Evolutionary conservation across 2,888 invertebrate genomes (phyloP), one percentile per base, ranked within the genome.

Genomic region (Thecophora atra): DNA sequence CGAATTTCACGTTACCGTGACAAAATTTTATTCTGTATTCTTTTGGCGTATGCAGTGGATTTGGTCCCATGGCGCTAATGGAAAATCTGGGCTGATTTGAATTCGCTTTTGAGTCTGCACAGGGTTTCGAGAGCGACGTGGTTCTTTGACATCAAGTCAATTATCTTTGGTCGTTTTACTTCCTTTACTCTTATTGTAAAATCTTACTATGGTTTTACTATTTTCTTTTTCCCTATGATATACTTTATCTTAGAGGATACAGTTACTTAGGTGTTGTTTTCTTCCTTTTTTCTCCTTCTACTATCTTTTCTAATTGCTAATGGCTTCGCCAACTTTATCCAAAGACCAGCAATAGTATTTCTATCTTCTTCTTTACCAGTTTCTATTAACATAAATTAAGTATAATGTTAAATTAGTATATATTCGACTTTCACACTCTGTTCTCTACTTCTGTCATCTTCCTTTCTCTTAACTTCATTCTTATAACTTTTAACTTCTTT

Each of bases 31-130:
- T 54, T 67, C 30, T 21, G 68, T 24, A 68, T 68, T 68, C 58
- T 68, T 42, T 42, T 13, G 68, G 58, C 58, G 26, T 68, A 44
- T 37, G 28, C 28, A 60, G 17, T n/a, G n/a, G 68, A 42, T 68
- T 58, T n/a, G 44, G 26, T 58, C 68, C 28, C 68, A 58, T 54
- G 44, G 44, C 37, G 30, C 58, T 37, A 68, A 68, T 68, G 58
- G 26, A 68, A 67, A 44, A 68, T 28, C 65, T 51, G 21, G 47
- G 65, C 65, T 65, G 28, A 65, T 65, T 65, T 65, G 51, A 28
- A 65, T 51, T 51, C 17, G 28, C 15, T 28, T 28, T 47, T 51
- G 5, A 8, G 19, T 47, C 47, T 17, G 13, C 17, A 4, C 47
- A 47, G 47, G 11, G 47, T 5, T 37, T 1, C 7, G 37, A 37